Evolutionary conservation across 2,113 vertebrate genomes (phyloP).

Genomic region (Malurus melanocephalus): DNA sequence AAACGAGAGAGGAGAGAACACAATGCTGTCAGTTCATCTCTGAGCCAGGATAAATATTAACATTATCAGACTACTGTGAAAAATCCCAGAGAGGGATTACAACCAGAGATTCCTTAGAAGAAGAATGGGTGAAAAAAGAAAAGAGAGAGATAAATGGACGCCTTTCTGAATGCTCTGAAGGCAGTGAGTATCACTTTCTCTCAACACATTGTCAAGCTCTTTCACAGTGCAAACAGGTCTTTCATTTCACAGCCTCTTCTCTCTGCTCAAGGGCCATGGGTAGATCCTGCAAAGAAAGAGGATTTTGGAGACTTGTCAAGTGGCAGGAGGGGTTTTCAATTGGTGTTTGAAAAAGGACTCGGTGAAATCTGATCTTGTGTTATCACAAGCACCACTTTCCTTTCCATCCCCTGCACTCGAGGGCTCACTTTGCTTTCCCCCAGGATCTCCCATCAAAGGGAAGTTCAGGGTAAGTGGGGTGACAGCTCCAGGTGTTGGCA

Average conservation of each 20-base stretch:
- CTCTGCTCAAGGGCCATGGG: conserved; percentile 6
- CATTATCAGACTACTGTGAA: conserved; percentile 82
- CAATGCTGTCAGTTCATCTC: conserved; percentile 51
- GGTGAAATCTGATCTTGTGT: conserved; percentile 52
- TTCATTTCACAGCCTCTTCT: conserved; percentile 50
- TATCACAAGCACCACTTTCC: conserved; percentile 46
- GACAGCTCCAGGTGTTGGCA: conserved; percentile 67
- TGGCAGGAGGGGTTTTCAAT: conserved; percentile 22
- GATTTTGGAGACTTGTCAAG: conserved; percentile 56
- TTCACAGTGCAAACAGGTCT: conserved; percentile 79
- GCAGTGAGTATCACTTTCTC: conserved; percentile 75
- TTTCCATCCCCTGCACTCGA: background rate
- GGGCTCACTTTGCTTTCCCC: background rate
- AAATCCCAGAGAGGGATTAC: conserved; percentile 77
- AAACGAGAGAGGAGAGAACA: conserved; percentile 5
- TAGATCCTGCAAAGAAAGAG: conserved; percentile 47
- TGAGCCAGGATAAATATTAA: conserved; percentile 83
- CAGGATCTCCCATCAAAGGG: background rate
- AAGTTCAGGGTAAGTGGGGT: conserved; percentile 62
- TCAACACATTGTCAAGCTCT: conserved; percentile 79
- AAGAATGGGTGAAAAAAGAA: background rate
- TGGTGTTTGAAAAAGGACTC: conserved; percentile 24
- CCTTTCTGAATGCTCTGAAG: conserved; percentile 72
- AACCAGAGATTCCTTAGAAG: conserved; percentile 76
- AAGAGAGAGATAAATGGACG: conserved; percentile 63